Evolutionary conservation across 2,888 invertebrate genomes (phyloP).

Genomic region (Dryocosmus kuriphilus): DNA sequence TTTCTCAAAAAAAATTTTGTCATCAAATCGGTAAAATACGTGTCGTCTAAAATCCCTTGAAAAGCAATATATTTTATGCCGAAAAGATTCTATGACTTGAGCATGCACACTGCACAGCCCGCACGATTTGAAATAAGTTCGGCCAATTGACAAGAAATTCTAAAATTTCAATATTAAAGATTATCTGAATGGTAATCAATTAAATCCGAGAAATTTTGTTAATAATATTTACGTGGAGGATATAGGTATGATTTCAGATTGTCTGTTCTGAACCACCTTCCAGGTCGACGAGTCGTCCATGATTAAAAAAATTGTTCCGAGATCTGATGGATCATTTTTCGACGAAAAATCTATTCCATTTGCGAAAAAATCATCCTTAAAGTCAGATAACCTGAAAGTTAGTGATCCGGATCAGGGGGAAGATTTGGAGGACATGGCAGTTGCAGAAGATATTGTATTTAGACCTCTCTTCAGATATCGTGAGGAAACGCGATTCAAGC

Average conservation of each 20-base stretch:
- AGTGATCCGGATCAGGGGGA: constrained; percentile 30
- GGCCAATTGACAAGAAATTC: no score
- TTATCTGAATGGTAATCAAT: no score
- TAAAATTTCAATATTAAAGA: no score
- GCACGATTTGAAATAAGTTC: no score
- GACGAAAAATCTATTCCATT: not conserved
- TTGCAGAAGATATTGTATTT: constrained; percentile 73
- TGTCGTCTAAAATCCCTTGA: no score
- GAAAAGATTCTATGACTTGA: no score
- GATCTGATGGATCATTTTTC: not conserved
- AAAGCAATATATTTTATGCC: no score
- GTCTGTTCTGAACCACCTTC: constrained; percentile 10
- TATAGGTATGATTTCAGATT: constrained; percentile 30
- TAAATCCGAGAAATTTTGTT: not conserved
- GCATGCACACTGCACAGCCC: no score
- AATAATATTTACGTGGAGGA: constrained; percentile 1
- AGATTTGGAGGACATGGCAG: constrained; percentile 66
- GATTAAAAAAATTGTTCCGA: not conserved
- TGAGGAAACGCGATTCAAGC: constrained; percentile 62
- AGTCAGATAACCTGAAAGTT: constrained; percentile 2
- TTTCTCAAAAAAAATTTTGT: no score
- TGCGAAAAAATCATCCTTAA: not conserved
- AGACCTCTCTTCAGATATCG: constrained; percentile 72
- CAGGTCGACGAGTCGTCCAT: not conserved
- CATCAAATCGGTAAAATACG: no score